Conservation (phyloP, 2,797 vertebrate genomes). For the Anomalospiza imberbis region DNA sequence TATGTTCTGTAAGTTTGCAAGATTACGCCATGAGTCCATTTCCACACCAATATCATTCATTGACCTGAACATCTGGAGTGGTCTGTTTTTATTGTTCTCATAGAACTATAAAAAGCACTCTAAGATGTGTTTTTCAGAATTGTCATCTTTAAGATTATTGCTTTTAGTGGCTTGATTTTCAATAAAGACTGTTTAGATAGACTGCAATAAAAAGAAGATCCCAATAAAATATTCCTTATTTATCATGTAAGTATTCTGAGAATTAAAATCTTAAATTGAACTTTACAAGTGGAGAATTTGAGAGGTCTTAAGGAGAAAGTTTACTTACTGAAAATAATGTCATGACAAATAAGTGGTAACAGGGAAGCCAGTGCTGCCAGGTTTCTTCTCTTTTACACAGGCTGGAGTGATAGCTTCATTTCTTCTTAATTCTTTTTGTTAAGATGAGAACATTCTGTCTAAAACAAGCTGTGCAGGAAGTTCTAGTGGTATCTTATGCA, state of each 20-base stretch:
- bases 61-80: neutral
- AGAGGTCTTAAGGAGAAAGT: neutral
- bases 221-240: neutral
- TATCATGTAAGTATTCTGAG: neutral
- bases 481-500: neutral
- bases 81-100: neutral
- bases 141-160: neutral
- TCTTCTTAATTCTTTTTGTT: neutral
- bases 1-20: neutral
- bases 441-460: neutral
- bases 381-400: neutral
- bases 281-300: constrained; percentile 26
- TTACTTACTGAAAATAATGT: neutral
- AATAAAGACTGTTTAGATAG: neutral
- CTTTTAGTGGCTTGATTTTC: neutral
- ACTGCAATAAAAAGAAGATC: neutral
- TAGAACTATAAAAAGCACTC: neutral
- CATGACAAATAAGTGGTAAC: neutral
- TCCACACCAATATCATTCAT: neutral
- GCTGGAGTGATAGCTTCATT: neutral
- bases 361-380: neutral
- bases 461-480: neutral
- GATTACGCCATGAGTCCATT: neutral
- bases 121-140: neutral
- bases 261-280: neutral